Conservation (phyloP, 2,113 vertebrate species). For the Himantopus leucocephalus region DNA sequence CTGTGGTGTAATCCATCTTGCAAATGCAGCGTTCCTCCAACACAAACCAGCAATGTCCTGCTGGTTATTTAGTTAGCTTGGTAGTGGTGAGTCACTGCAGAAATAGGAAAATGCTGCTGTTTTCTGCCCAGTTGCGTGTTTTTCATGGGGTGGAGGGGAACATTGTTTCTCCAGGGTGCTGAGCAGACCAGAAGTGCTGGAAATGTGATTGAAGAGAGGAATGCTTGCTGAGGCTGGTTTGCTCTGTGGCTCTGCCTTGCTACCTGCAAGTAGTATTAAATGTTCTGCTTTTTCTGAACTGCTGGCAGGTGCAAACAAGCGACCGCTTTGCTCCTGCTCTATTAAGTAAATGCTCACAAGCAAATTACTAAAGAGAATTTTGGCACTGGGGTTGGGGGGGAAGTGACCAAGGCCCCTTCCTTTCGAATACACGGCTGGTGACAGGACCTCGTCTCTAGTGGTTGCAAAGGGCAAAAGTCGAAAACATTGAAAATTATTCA, state of each 20-base stretch:
- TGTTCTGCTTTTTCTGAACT: background rate
- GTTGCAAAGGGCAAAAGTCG: background rate
- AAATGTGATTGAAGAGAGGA: background rate
- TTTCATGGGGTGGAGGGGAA: background rate
- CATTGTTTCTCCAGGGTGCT: background rate
- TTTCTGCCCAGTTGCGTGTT: background rate
- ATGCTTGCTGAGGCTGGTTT: background rate
- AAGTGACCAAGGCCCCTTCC: background rate
- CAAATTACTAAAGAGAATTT: background rate
- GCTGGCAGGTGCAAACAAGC: background rate
- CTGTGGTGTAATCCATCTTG: background rate
- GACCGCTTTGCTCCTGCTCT: background rate
- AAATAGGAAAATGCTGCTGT: background rate
- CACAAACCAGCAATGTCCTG: accelerated
- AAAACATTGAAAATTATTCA: background rate
- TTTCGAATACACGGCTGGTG: background rate
- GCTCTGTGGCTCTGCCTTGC: background rate
- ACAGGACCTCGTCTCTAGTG: background rate
- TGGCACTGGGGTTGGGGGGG: accelerated
- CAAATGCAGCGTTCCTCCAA: background rate
- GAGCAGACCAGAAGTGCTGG: background rate
- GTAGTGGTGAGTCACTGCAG: background rate
- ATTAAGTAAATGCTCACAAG: background rate
- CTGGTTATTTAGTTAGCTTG: background rate
- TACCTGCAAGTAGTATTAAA: background rate